Conservation (phyloP, 2,797 vertebrate genomes). For the Sebastes flavidus region DNA sequence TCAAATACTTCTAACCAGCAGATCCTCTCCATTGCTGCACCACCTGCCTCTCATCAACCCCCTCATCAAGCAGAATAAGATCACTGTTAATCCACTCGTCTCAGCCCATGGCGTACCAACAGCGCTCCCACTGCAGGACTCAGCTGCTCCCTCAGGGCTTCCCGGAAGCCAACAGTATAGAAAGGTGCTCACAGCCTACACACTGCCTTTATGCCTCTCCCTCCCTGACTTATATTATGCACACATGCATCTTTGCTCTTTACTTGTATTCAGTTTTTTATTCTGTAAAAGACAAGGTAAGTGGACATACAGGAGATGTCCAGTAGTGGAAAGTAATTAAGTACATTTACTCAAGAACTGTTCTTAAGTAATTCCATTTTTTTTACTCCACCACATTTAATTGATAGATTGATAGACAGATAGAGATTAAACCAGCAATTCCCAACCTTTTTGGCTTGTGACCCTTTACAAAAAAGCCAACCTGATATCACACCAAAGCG, state of each 20-base stretch:
- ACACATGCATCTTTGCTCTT: background rate
- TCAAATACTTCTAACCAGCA: conserved; percentile 32
- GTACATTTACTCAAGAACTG: background rate
- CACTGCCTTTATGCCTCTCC: conserved; percentile 24
- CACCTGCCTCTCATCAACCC: conserved; percentile 62
- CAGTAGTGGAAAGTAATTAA: background rate
- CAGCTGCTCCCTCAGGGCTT: conserved; percentile 44
- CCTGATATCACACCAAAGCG: too few relatives aligned
- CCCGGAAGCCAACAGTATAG: conserved; percentile 39
- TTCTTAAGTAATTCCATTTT: background rate
- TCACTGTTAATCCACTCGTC: conserved; percentile 64
- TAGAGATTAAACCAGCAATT: background rate
- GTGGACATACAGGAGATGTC: background rate
- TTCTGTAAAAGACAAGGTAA: background rate
- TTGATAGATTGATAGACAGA: background rate
- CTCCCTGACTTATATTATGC: background rate
- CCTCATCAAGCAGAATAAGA: conserved; percentile 65
- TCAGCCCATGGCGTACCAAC: conserved; percentile 31
- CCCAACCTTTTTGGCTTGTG: background rate
- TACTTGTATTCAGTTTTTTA: background rate
- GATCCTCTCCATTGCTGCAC: conserved; percentile 35
- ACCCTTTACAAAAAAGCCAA: background rate
- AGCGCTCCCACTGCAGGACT: conserved; percentile 48
- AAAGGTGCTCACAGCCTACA: conserved; percentile 53
- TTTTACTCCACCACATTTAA: background rate